These are phyloP conservation scores for Mactra quadrangularis DNA, from an alignment of 1,140 invertebrate species.

Conservation along the genomic window DNA sequence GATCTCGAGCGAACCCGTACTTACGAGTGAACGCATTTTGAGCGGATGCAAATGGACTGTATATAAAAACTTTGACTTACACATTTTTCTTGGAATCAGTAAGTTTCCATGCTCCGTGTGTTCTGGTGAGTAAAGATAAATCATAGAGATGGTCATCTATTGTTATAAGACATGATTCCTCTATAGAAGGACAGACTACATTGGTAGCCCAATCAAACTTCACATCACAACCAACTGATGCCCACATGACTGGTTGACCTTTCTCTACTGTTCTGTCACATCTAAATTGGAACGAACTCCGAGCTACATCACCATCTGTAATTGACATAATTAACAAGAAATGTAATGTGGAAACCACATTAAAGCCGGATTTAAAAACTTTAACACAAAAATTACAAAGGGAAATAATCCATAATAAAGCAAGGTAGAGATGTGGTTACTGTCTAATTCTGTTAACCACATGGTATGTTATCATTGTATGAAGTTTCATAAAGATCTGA, in stretches of 20 bases:
- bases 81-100: conserved; percentile 69
- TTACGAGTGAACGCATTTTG: no score
- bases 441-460: no score
- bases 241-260: neutral
- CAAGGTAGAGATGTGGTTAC: no score
- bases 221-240: conserved; percentile 67
- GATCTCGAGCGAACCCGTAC: no score
- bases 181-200: conserved; percentile 74
- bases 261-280: conserved; percentile 3
- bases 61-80: conserved; percentile 61
- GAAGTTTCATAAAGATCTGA: no score
- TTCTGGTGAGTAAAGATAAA: conserved; percentile 71
- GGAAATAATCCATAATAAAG: no score
- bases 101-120: conserved; percentile 71
- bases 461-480: no score
- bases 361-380: no score
- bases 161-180: conserved; percentile 67
- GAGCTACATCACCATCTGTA: neutral
- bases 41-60: neutral
- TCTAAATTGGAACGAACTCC: conserved; percentile 33
- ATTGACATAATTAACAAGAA: no score
- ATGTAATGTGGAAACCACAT: no score
- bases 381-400: no score
- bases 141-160: conserved; percentile 72
- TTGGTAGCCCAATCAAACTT: conserved; percentile 80